Percentiles rank a stretch among this genome's conserved stretches.
phyloP scores from a whole-genome alignment of 2,797 vertebrate genomes.

The Hypotaenidia okinawae region DNA sequence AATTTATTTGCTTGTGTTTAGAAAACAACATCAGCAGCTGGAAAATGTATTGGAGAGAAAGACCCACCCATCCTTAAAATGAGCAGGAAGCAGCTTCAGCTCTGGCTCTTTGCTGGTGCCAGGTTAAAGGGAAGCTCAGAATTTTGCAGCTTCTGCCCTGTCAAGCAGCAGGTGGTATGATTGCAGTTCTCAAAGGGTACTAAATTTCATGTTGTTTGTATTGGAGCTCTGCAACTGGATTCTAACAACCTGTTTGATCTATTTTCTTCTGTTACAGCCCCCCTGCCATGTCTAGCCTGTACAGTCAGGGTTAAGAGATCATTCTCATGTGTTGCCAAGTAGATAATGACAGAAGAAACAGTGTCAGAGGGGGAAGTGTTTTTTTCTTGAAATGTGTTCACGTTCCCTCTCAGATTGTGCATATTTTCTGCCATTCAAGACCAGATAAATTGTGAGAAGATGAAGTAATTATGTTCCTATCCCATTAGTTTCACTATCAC shows the following conservation, averaged over 20 bases:
- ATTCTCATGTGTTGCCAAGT: not conserved
- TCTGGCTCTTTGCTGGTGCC: not conserved
- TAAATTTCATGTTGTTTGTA: not conserved
- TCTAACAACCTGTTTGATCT: not conserved
- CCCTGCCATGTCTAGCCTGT: not conserved
- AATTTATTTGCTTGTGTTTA: constrained; percentile 44
- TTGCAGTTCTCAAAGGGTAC: not conserved
- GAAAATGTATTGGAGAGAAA: constrained; percentile 14
- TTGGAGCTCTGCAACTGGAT: not conserved
- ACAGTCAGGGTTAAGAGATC: not conserved
- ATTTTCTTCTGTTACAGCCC: not conserved
- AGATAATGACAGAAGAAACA: not conserved
- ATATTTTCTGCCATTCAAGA: constrained; percentile 15
- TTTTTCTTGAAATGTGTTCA: not conserved
- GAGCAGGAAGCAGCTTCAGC: constrained; percentile 14
- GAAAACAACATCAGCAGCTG: constrained; percentile 44
- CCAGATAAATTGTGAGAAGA: not conserved
- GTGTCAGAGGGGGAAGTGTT: not conserved
- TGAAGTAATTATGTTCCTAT: not conserved
- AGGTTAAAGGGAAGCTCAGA: not conserved
- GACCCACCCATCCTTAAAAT: constrained; percentile 12
- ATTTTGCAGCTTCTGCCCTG: constrained; percentile 5
- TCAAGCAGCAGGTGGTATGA: not conserved
- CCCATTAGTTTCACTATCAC: not conserved
- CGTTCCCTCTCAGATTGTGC: not conserved